Conservation (phyloP, 2,888 invertebrate genomes). For the Drosophila affinis region DNA sequence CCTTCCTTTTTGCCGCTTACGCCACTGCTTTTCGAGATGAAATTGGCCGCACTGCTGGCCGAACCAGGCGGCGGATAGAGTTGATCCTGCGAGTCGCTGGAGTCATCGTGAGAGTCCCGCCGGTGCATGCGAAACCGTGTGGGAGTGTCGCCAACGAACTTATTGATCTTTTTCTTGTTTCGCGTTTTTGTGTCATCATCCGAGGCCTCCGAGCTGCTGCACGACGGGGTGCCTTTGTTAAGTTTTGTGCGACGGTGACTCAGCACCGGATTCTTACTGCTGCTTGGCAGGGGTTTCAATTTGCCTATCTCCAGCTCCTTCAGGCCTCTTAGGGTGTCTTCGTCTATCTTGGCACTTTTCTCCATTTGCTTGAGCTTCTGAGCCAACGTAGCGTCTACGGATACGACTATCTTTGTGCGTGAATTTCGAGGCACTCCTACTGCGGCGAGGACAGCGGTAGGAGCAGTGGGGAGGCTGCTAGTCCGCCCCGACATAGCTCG, state of each 20-base stretch:
- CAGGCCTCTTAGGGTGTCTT: constrained; percentile 71
- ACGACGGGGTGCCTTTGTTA: constrained; percentile 92
- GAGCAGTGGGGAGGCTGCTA: constrained; percentile 42
- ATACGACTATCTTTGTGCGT: constrained; percentile 85
- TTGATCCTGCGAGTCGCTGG: constrained; percentile 92
- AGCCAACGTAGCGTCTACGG: constrained; percentile 75
- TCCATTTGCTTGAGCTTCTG: constrained; percentile 79
- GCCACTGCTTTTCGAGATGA: constrained; percentile 65
- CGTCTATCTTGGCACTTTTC: constrained; percentile 65
- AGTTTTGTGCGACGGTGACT: constrained; percentile 87
- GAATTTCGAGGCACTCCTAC: constrained; percentile 84
- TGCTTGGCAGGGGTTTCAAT: constrained; percentile 75
- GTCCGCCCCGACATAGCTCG: constrained; percentile 87
- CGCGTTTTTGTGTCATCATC: constrained; percentile 92
- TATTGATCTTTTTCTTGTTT: constrained; percentile 91
- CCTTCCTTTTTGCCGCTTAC: constrained; percentile 78
- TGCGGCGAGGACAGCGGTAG: constrained; percentile 77
- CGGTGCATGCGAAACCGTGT: constrained; percentile 87
- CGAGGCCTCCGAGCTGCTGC: constrained; percentile 97
- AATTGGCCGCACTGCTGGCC: constrained; percentile 77
- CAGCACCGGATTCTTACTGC: constrained; percentile 81
- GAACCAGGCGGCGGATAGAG: constrained; percentile 79
- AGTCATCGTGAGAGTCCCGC: constrained; percentile 93
- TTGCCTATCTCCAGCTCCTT: constrained; percentile 82
- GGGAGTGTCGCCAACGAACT: constrained; percentile 86